A percentile compares a stretch with the other conserved stretches of the same genome.
These are phyloP conservation scores for Drosophila fuyamai DNA, from an alignment of 1,140 invertebrate genomes.

Conservation along the genomic window DNA sequence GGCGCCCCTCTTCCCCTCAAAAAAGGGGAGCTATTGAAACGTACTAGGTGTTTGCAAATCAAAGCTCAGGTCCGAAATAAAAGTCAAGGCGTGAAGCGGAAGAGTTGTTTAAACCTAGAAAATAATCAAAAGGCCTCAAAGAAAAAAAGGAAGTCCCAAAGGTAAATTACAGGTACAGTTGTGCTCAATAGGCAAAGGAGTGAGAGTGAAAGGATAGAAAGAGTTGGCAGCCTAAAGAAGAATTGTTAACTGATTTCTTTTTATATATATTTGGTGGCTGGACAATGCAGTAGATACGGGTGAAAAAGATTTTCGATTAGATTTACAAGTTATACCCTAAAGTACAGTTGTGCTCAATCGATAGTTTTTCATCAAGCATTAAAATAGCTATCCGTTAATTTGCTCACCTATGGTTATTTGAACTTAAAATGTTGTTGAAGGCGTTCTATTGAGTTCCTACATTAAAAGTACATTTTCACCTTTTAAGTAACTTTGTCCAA, in stretches of 20 bases:
- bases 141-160: slow-evolving; percentile 2
- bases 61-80: slow-evolving; percentile 22
- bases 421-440: too few species aligned
- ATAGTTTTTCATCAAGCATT: too few species aligned
- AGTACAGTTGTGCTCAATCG: too few species aligned
- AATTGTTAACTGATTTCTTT: neutral
- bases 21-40: neutral
- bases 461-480: neutral
- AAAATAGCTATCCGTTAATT: too few species aligned
- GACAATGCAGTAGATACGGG: neutral
- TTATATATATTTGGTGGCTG: neutral
- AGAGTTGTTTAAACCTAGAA: slow-evolving; percentile 43
- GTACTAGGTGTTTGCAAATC: slow-evolving; percentile 31
- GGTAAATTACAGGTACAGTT: slow-evolving; percentile 15
- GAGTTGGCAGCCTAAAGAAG: neutral
- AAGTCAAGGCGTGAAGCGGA: slow-evolving; percentile 61
- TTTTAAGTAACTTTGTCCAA: too few species aligned
- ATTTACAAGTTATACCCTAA: neutral
- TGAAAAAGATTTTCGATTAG: neutral
- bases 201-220: too few species aligned
- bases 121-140: slow-evolving; percentile 36
- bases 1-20: neutral
- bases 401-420: too few species aligned
- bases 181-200: neutral
- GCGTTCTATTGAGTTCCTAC: too few species aligned